Evolutionary conservation across 1,140 invertebrate genomes (phyloP).

Genomic region (Anthonomus grandis): DNA sequence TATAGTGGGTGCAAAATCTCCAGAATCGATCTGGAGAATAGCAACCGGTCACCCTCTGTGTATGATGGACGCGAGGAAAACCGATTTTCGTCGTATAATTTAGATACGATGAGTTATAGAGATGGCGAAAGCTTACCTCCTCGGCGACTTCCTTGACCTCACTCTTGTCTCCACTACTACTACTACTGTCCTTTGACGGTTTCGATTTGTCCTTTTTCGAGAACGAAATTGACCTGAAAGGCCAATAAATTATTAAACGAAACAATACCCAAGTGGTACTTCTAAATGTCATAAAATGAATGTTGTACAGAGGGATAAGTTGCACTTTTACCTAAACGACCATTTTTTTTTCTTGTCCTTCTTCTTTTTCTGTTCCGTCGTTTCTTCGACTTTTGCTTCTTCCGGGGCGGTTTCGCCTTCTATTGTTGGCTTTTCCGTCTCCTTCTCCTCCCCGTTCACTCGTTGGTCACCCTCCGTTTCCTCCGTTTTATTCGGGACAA

Average conservation of each 20-base stretch:
- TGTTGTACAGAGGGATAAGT: too few relatives aligned
- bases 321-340: conserved; percentile 57
- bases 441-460: conserved; percentile 41
- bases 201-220: conserved; percentile 81
- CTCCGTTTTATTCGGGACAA: conserved; percentile 32
- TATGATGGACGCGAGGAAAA: not conserved
- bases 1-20: too few relatives aligned
- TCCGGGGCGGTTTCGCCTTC: conserved; percentile 52
- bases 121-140: conserved; percentile 40
- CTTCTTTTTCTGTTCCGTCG: conserved; percentile 66
- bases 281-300: too few relatives aligned
- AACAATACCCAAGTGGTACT: not conserved
- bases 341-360: conserved; percentile 86
- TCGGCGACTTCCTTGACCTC: conserved; percentile 45
- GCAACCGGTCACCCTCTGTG: too few relatives aligned
- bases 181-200: conserved; percentile 61
- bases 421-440: conserved; percentile 51
- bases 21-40: too few relatives aligned
- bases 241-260: too few relatives aligned
- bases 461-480: conserved; percentile 32
- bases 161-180: conserved; percentile 52
- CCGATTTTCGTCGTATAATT: not conserved
- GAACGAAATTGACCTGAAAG: conserved; percentile 70
- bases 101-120: not conserved
- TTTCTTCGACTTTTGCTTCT: conserved; percentile 57